phyloP scores from a whole-genome alignment of 2,113 vertebrate genomes.

The Pyrgilauda ruficollis region DNA sequence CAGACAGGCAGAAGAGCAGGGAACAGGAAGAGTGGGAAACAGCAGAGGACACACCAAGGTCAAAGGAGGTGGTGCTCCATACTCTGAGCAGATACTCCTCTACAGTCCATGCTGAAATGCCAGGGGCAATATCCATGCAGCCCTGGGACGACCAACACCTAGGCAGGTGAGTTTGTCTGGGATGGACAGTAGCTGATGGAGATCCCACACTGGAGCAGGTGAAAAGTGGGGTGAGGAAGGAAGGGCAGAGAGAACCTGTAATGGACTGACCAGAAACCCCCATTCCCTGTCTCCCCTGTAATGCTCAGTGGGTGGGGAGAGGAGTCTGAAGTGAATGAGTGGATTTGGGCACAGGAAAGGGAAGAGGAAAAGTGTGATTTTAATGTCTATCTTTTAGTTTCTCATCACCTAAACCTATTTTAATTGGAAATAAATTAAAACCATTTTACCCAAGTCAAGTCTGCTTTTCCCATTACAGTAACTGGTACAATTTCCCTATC shows the following conservation, averaged over 20 bases:
- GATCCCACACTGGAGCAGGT: background rate
- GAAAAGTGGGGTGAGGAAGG: background rate
- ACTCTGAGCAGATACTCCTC: background rate
- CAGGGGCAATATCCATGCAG: background rate
- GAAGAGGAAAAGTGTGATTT: background rate
- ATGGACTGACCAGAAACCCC: background rate
- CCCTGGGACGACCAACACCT: background rate
- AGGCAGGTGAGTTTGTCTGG: background rate
- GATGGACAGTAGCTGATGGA: background rate
- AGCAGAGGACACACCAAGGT: background rate
- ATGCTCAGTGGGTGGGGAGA: accelerated
- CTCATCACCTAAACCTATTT: background rate
- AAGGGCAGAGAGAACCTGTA: background rate
- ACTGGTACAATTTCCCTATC: background rate
- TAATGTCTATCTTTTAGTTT: background rate
- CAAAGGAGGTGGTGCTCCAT: background rate
- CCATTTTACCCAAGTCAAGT: background rate
- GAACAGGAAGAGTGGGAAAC: background rate
- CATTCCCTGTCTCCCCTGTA: background rate
- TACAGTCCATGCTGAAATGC: background rate
- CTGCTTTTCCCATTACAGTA: background rate
- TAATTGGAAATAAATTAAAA: background rate
- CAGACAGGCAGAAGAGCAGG: background rate
- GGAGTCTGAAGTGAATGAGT: background rate
- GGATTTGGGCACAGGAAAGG: background rate